A percentile compares a stretch with the other conserved stretches of the same genome.
Conservation (phyloP, 1,140 invertebrate species). For the Trissolcus basalis region DNA sequence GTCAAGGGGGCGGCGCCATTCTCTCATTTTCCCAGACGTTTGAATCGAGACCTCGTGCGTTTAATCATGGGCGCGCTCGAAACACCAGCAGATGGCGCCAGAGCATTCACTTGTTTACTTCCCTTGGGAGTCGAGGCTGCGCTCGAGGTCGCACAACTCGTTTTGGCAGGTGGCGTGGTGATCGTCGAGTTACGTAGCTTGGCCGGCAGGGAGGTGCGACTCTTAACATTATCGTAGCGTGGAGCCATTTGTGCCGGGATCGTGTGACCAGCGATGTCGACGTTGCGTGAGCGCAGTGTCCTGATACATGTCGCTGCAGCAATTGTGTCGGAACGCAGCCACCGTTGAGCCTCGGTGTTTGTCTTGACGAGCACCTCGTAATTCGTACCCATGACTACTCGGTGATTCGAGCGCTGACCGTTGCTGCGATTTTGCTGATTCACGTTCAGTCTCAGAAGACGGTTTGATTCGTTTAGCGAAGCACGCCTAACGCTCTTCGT, state of each 20-base stretch:
- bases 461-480: slow-evolving; percentile 67
- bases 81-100: slow-evolving; percentile 51
- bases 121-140: slow-evolving; percentile 44
- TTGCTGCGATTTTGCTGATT: slow-evolving; percentile 57
- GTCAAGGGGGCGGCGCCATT: background rate
- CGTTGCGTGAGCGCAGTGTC: slow-evolving; percentile 72
- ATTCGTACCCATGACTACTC: slow-evolving; percentile 21
- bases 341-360: slow-evolving; percentile 63
- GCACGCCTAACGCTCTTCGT: slow-evolving; percentile 68
- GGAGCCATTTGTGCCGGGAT: slow-evolving; percentile 68
- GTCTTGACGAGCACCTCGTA: slow-evolving; percentile 18
- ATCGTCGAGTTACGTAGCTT: slow-evolving; percentile 53
- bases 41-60: slow-evolving; percentile 70
- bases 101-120: slow-evolving; percentile 58
- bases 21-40: slow-evolving; percentile 72
- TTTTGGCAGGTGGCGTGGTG: slow-evolving; percentile 11
- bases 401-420: slow-evolving; percentile 10
- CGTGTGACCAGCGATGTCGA: slow-evolving; percentile 71
- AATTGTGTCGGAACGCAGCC: slow-evolving; percentile 74
- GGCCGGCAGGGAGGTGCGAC: slow-evolving; percentile 60
- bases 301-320: slow-evolving; percentile 72
- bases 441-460: slow-evolving; percentile 63
- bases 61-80: slow-evolving; percentile 32
- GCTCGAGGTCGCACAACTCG: slow-evolving; percentile 39
- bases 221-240: slow-evolving; percentile 70